Conservation (phyloP, 2,888 invertebrate genomes). For the Lamellibrachia satsuma region DNA sequence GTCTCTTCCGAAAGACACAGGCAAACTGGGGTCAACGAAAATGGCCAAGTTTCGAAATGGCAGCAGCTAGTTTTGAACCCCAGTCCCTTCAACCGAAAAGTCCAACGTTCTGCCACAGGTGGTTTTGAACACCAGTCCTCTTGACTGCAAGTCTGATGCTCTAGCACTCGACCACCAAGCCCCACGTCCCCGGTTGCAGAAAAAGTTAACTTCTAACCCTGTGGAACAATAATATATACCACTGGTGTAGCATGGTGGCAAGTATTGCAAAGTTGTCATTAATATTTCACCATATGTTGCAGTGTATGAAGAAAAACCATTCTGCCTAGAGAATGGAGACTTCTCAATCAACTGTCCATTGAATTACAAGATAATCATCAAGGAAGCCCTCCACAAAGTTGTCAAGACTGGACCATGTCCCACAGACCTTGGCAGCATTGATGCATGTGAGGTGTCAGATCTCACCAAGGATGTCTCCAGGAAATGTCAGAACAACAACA, state of each 20-base stretch:
- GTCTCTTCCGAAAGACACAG: no score
- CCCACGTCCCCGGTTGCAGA: no score
- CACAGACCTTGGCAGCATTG: background rate
- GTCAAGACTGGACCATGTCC: conserved; percentile 6
- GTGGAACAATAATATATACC: background rate
- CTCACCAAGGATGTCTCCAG: background rate
- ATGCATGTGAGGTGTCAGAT: background rate
- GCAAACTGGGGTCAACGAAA: no score
- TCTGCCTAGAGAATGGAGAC: background rate
- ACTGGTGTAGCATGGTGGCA: background rate
- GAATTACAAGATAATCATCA: background rate
- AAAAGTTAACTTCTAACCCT: no score
- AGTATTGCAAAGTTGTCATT: background rate
- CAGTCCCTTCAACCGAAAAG: no score
- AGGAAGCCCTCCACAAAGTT: background rate
- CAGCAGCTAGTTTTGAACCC: no score
- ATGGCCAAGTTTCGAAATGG: no score
- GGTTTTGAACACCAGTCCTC: no score
- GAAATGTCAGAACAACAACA: background rate
- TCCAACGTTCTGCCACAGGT: no score
- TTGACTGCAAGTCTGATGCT: no score
- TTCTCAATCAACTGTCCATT: background rate
- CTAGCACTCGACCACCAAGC: no score
- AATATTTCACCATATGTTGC: background rate
- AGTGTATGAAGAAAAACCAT: background rate